Evolutionary conservation across 2,797 vertebrate species (phyloP).

Genomic region (Crossoptilon crossoptilon): DNA sequence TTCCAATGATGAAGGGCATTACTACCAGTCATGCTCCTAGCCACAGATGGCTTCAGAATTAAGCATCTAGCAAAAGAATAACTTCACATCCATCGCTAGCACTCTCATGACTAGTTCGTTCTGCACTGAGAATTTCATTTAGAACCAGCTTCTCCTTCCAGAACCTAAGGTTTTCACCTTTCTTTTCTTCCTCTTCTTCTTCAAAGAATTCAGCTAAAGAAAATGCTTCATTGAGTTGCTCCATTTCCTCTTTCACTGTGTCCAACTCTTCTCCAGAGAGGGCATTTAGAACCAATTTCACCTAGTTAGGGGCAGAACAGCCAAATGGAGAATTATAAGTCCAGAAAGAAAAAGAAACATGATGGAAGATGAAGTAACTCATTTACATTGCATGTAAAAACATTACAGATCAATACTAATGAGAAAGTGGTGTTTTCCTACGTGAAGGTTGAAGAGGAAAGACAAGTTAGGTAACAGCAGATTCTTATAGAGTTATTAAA

Average conservation of each 20-base stretch:
- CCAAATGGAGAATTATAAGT: constrained; percentile 27
- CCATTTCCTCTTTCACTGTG: constrained; percentile 84
- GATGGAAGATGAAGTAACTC: not conserved
- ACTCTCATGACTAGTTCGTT: not conserved
- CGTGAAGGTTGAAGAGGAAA: not conserved
- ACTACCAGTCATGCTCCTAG: not conserved
- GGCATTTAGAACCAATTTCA: constrained; percentile 88
- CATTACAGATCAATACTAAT: not conserved
- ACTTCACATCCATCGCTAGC: not conserved
- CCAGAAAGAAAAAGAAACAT: not conserved
- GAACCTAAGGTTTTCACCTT: constrained; percentile 77
- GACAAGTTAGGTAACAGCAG: not conserved
- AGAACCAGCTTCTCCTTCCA: not conserved
- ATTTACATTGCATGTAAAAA: not conserved
- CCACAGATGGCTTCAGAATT: not conserved
- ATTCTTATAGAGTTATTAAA: not conserved
- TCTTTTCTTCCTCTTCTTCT: constrained; percentile 90
- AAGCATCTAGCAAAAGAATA: constrained; percentile 30
- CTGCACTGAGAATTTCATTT: not conserved
- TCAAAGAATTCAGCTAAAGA: constrained; percentile 94
- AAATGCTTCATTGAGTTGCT: constrained; percentile 89
- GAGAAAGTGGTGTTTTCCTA: not conserved
- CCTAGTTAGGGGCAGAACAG: constrained; percentile 78
- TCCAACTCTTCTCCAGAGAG: constrained; percentile 88
- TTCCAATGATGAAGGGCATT: constrained; percentile 6